A percentile compares a stretch with the other conserved stretches of the same genome.
These are phyloP conservation scores for Argopecten irradians DNA, from an alignment of 1,140 invertebrate genomes.

Conservation along the genomic window DNA sequence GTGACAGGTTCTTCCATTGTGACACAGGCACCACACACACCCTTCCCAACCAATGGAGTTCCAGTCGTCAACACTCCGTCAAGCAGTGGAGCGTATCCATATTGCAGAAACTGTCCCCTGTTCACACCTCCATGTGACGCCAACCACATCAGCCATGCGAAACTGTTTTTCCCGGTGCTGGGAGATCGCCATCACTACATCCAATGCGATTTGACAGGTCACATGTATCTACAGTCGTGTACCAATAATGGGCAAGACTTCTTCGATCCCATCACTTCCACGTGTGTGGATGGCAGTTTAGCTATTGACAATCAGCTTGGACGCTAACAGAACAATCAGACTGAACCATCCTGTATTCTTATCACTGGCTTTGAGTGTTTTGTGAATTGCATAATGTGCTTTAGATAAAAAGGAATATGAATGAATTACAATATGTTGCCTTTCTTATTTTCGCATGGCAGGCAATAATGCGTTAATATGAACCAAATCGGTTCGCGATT, in stretches of 20 bases:
- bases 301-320: not conserved
- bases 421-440: too few relatives aligned
- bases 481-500: too few relatives aligned
- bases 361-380: not conserved
- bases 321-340: not conserved
- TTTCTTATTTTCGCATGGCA: too few relatives aligned
- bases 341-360: too few relatives aligned
- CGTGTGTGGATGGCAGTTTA: constrained; percentile 39
- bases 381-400: not conserved
- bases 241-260: constrained; percentile 28
- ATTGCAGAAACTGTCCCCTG: constrained; percentile 30
- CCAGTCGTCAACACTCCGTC: not conserved
- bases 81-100: constrained; percentile 26
- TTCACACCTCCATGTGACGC: constrained; percentile 37
- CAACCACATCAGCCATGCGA: constrained; percentile 26
- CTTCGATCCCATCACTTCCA: constrained; percentile 38
- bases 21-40: not conserved
- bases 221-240: constrained; percentile 41
- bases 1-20: not conserved
- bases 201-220: constrained; percentile 52
- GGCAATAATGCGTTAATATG: too few relatives aligned
- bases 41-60: not conserved
- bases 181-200: constrained; percentile 53
- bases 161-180: constrained; percentile 32
- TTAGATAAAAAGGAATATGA: too few relatives aligned